A percentile compares a stretch with the other conserved stretches of the same genome.
Evolutionary conservation across 2,797 vertebrate genomes (phyloP).

Genomic region (Tenualosa ilisha): DNA sequence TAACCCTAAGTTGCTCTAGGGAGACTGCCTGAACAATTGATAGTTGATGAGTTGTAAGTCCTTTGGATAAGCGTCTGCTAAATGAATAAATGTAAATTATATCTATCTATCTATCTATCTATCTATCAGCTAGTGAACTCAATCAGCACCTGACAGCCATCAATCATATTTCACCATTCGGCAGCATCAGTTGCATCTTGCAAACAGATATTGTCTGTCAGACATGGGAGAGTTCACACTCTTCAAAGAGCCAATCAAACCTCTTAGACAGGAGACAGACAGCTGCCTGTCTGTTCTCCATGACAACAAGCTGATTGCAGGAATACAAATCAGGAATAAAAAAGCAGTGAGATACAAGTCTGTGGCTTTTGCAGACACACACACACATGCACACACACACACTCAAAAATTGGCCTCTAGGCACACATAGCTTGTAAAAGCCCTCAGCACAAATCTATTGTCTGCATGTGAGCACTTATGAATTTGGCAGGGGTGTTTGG

Average conservation of each 20-base stretch:
- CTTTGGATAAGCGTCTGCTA: no score
- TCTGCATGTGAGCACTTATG: background rate
- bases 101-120: no score
- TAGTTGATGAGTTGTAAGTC: no score
- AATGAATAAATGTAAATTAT: no score
- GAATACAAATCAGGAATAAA: background rate
- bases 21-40: no score
- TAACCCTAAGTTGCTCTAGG: no score
- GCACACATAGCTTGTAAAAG: no score
- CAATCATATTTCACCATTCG: background rate
- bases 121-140: background rate
- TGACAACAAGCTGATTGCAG: background rate
- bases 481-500: background rate
- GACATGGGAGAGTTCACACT: background rate
- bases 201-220: background rate
- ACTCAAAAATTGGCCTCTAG: background rate
- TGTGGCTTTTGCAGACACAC: background rate
- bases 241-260: background rate
- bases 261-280: background rate
- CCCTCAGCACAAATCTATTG: no score
- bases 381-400: background rate
- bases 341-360: no score
- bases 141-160: conserved; percentile 14
- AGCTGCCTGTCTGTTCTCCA: conserved; percentile 17
- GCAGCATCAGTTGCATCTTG: background rate